Base-by-base conservation (phyloP, 2,797 vertebrate genomes). In the Tapera naevia region DNA sequence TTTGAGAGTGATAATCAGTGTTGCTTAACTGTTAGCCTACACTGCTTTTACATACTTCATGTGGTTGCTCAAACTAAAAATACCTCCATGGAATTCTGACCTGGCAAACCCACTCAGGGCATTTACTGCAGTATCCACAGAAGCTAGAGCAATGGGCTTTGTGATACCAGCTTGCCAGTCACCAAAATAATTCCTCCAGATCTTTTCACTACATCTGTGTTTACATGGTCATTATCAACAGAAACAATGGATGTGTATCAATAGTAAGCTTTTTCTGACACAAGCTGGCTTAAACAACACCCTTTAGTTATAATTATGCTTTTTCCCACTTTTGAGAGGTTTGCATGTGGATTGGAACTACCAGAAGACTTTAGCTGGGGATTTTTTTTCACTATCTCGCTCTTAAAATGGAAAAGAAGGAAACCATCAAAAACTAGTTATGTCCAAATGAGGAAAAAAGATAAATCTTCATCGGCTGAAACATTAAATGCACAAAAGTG, bases 31-130 rank as follows among this genome's bases (percentile, higher is more conserved):
- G 50, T 41, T 66, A 48, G 15, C 46, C 17, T 80, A 2, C 48
- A 17, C 48, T 67, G 45, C 32, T 91, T 82, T 64, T 76, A 70
- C 32, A 71, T 84, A 43, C n/a, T 86, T 86, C 15, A 10, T 37
- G 53, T 45, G 27, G 45, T 87, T 66, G 85, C 67, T 89, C 2
- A 1, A 76, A 85, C 91, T 94, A 82, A 93, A 96, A 96, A 91
- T 93, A 89, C 0, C 86, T 53, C 69, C 50, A 0, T 70, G 92
- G 80, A 88, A 95, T 95, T 92, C 71, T 87, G 81, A 91, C 81
- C 89, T 92, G 91, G 69, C 74, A 80, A 33, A 93, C 95, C 53
- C 64, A 64, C 67, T 91, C 16, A 7, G 71, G 89, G 79, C 82
- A 89, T 91, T 89, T 91, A 69, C 57, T 76, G 81, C 87, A 76